Conservation (phyloP, 2,113 vertebrate genomes). For the Barbus barbus region DNA sequence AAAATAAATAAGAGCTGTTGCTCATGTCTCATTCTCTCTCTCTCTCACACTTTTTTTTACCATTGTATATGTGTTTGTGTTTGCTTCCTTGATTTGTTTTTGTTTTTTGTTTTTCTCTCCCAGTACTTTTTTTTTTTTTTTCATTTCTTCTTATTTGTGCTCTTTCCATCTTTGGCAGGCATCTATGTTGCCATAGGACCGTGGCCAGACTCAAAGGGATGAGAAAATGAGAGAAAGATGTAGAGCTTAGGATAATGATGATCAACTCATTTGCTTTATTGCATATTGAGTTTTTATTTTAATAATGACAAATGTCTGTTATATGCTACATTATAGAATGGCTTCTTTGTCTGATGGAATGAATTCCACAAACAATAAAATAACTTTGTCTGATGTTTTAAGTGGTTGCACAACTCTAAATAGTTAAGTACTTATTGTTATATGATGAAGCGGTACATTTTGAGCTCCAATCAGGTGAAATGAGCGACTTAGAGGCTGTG, state of each 20-base stretch:
- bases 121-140: constrained; percentile 27
- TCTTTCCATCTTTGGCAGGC: constrained; percentile 47
- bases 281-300: neutral
- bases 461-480: neutral
- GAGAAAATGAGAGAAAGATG: neutral
- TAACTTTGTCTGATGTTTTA: neutral
- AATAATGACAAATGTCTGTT: neutral
- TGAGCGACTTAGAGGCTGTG: neutral
- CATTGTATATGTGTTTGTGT: too few species aligned
- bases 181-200: constrained; percentile 50
- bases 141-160: constrained; percentile 36
- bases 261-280: neutral
- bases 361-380: neutral
- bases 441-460: neutral
- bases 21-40: constrained; percentile 1
- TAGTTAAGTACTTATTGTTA: neutral
- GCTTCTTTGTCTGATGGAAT: neutral
- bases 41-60: neutral
- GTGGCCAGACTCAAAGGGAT: neutral
- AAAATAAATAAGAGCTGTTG: neutral
- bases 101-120: constrained; percentile 41
- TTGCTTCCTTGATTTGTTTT: neutral
- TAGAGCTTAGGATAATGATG: neutral
- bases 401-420: neutral
- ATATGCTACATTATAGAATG: neutral